These are phyloP conservation scores for Channa striata DNA, from an alignment of 2,797 vertebrate genomes.

Conservation along the genomic window DNA sequence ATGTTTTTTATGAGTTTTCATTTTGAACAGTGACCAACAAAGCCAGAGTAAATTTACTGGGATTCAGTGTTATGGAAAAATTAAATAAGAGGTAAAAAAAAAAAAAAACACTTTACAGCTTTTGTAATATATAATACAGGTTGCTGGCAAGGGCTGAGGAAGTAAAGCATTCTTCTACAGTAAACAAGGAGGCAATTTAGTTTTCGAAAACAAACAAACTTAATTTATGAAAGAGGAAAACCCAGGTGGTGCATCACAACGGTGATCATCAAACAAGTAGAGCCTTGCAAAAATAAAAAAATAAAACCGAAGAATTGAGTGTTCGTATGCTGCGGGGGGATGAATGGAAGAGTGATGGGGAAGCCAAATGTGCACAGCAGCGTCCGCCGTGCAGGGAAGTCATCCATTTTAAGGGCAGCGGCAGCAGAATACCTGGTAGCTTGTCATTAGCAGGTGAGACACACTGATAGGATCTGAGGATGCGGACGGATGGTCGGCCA, in stretches of 20 bases:
- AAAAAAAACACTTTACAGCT: no score
- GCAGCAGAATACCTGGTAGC: constrained; percentile 59
- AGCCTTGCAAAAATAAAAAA: neutral
- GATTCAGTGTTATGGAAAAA: no score
- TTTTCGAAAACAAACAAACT: constrained; percentile 46
- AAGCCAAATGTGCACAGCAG: constrained; percentile 22
- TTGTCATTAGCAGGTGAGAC: constrained; percentile 71
- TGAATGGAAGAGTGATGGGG: constrained; percentile 10
- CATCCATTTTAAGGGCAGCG: constrained; percentile 59
- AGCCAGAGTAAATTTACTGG: no score
- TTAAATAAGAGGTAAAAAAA: no score
- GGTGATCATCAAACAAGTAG: constrained; percentile 4
- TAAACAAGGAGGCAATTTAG: constrained; percentile 40
- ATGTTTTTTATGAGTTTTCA: no score
- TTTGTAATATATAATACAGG: constrained; percentile 33
- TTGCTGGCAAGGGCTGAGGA: neutral
- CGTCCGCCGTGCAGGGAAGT: constrained; percentile 45
- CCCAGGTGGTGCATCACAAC: neutral
- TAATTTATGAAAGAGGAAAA: constrained; percentile 20
- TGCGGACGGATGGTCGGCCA: constrained; percentile 38
- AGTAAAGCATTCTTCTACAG: constrained; percentile 4
- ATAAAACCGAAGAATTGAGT: neutral
- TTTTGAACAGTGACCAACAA: no score
- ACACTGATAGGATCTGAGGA: constrained; percentile 49
- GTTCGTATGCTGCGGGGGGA: constrained; percentile 21